A percentile compares a stretch with the other conserved stretches of the same genome.
These are phyloP conservation scores for Parthenolecanium corni DNA, from an alignment of 2,888 invertebrate genomes.

Conservation along the genomic window DNA sequence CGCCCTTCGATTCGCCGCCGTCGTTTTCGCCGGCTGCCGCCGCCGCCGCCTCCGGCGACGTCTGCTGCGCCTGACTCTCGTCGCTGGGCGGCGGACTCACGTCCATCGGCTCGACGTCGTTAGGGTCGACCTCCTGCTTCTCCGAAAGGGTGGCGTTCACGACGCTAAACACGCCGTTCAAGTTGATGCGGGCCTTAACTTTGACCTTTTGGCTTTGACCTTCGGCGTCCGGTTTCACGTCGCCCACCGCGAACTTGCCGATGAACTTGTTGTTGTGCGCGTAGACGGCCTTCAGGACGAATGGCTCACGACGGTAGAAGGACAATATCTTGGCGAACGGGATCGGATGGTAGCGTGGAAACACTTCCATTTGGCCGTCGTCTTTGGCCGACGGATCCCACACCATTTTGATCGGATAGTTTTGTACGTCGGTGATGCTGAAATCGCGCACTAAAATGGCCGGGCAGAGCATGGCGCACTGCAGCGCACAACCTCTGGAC, in stretches of 20 bases:
- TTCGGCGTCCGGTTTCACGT: conserved; percentile 72
- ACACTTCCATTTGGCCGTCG: conserved; percentile 64
- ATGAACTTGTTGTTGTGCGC: conserved; percentile 64
- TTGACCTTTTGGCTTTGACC: conserved; percentile 92
- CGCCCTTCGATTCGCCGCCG: conserved; percentile 30
- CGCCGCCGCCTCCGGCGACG: background rate
- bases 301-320: conserved; percentile 79
- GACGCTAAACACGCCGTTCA: conserved; percentile 82
- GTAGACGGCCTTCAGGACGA: conserved; percentile 77
- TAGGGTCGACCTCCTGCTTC: conserved; percentile 41
- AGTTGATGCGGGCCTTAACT: conserved; percentile 87
- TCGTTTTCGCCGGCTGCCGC: conserved; percentile 12
- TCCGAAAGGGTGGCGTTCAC: conserved; percentile 74
- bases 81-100: conserved; percentile 34
- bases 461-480: conserved; percentile 95
- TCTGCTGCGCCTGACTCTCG: conserved; percentile 35
- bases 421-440: conserved; percentile 81
- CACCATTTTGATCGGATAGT: conserved; percentile 70
- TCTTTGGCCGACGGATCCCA: conserved; percentile 53
- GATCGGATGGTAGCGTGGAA: conserved; percentile 74
- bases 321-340: conserved; percentile 93
- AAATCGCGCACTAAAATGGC: conserved; percentile 95
- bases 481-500: conserved; percentile 83
- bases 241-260: conserved; percentile 66
- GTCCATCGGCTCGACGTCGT: conserved; percentile 34